Percentiles rank a stretch among this genome's conserved stretches.
These are phyloP conservation scores for Cricetomys ansorgei DNA, from an alignment of 2,113 vertebrate genomes.

Conservation along the genomic window DNA sequence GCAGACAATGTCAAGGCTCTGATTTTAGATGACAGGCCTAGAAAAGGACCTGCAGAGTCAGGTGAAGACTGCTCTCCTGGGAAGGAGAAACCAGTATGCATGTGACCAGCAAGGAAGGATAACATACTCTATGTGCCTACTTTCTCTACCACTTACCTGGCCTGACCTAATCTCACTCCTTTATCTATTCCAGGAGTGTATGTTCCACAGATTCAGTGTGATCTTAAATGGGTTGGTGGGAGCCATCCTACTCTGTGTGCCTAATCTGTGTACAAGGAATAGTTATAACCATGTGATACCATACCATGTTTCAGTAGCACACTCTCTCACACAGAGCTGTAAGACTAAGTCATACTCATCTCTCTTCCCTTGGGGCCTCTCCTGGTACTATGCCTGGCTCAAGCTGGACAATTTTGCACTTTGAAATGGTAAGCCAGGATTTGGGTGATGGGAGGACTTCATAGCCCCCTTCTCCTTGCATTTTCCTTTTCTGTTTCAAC, in stretches of 20 bases:
- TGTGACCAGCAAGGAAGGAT: background rate
- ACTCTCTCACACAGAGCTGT: background rate
- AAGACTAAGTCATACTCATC: background rate
- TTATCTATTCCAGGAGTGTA: background rate
- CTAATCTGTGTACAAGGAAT: background rate
- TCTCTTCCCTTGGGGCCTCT: background rate
- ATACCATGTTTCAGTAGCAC: background rate
- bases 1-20: background rate
- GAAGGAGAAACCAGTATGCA: background rate
- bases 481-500: constrained; percentile 45
- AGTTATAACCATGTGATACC: background rate
- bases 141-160: background rate
- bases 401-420: background rate
- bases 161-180: background rate
- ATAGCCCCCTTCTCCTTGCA: background rate
- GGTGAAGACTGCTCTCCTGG: background rate
- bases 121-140: background rate
- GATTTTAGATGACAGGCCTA: background rate
- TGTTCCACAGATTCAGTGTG: background rate
- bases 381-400: background rate
- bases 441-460: background rate
- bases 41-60: background rate
- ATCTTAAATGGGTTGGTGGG: background rate
- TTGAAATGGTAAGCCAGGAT: constrained; percentile 8
- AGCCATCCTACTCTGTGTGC: background rate